Conservation (phyloP, 2,888 invertebrate species). For the Pheosia tremula region DNA sequence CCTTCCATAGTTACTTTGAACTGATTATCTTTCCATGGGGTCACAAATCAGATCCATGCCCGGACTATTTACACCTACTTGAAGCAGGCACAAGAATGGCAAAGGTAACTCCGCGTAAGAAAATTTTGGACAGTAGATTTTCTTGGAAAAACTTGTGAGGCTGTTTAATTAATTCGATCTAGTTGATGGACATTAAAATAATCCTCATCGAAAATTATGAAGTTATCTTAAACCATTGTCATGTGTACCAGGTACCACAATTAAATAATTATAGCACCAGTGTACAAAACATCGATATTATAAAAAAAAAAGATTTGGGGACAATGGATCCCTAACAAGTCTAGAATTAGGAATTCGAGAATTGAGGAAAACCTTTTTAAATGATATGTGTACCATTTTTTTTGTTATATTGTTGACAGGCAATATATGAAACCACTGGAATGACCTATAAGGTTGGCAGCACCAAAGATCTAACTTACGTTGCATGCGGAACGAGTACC, state of each 20-base stretch:
- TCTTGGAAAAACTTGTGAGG: not conserved
- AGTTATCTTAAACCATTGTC: too few species aligned
- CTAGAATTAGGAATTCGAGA: too few species aligned
- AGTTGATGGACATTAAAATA: not conserved
- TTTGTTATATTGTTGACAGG: conserved; percentile 50
- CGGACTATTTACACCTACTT: conserved; percentile 66
- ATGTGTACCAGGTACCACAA: too few species aligned
- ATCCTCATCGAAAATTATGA: not conserved
- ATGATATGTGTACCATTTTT: not conserved
- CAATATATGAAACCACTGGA: conserved; percentile 67
- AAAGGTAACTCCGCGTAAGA: conserved; percentile 64
- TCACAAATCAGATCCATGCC: conserved; percentile 66
- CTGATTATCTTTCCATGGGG: conserved; percentile 79
- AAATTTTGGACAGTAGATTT: conserved; percentile 25
- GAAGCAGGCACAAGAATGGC: conserved; percentile 72
- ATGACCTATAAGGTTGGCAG: conserved; percentile 73
- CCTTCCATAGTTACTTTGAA: conserved; percentile 77
- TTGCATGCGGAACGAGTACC: conserved; percentile 73
- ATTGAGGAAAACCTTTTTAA: too few species aligned
- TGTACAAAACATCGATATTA: too few species aligned
- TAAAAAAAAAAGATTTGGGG: too few species aligned
- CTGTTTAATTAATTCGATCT: not conserved
- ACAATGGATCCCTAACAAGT: too few species aligned
- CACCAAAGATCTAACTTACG: conserved; percentile 74
- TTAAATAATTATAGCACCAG: too few species aligned